Evolutionary conservation across 2,113 vertebrate species (phyloP).

Genomic region (Varanus komodoensis): DNA sequence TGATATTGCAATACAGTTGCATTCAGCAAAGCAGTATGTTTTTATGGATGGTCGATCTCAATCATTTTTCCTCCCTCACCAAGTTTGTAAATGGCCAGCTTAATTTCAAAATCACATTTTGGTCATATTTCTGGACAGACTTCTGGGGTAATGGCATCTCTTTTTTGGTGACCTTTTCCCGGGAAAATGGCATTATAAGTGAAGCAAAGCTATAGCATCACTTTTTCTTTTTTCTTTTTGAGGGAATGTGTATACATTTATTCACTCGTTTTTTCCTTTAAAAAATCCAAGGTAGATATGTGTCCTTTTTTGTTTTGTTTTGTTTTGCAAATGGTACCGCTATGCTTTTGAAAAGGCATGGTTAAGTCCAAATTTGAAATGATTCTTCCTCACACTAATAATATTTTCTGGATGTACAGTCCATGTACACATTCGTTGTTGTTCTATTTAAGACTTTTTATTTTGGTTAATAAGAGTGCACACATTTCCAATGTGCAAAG

Average conservation of each 20-base stretch:
- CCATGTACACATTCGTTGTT: neutral
- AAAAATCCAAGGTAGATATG: neutral
- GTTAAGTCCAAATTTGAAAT: too few species aligned
- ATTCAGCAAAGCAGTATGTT: neutral
- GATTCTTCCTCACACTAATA: too few species aligned
- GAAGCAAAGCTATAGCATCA: constrained; percentile 16
- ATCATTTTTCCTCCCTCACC: too few species aligned
- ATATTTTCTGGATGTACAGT: neutral
- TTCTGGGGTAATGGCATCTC: constrained; percentile 70
- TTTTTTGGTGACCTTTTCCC: constrained; percentile 51
- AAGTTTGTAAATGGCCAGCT: constrained; percentile 30
- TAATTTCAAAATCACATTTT: constrained; percentile 42
- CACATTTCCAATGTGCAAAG: neutral
- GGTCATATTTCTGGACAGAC: constrained; percentile 53
- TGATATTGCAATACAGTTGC: neutral
- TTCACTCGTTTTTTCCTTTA: neutral
- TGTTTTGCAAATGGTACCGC: neutral
- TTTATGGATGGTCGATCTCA: neutral
- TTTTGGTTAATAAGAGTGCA: neutral
- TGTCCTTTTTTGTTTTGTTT: neutral
- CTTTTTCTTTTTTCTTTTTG: neutral
- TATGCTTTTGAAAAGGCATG: too few species aligned
- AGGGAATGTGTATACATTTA: too few species aligned
- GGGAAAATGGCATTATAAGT: constrained; percentile 37
- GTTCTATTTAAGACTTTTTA: neutral